phyloP scores from a whole-genome alignment of 37 sponge, comb jelly and placozoan species.

The Hormiphora californensis region DNA sequence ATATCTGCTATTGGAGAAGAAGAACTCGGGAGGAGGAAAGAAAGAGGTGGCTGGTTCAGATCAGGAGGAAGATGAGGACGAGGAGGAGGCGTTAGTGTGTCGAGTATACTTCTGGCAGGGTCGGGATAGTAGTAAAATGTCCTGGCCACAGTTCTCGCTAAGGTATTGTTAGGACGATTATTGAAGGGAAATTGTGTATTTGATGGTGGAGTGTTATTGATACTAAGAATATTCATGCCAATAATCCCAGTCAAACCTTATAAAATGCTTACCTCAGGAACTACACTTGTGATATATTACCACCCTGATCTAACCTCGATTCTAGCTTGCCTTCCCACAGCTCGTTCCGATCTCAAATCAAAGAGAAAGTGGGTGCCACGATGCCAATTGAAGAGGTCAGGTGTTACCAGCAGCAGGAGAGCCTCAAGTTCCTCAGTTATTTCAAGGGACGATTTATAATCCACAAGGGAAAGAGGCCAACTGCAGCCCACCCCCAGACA shows the following conservation, averaged over 20 bases:
- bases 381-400: conserved; percentile 36
- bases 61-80: conserved; percentile 64
- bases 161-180: conserved; percentile 56
- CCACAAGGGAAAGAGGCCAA: conserved; percentile 61
- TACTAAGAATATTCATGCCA: too few relatives aligned
- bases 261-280: too few relatives aligned
- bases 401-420: conserved; percentile 83
- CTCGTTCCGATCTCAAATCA: conserved; percentile 37
- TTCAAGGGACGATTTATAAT: conserved; percentile 88
- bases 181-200: background rate
- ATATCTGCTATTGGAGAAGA: conserved; percentile 33
- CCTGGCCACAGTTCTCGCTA: conserved; percentile 92
- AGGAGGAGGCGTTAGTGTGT: conserved; percentile 69
- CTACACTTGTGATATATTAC: too few relatives aligned
- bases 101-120: conserved; percentile 98
- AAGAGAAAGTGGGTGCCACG: conserved; percentile 18
- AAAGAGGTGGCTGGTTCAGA: background rate
- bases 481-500: background rate
- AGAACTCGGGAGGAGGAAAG: background rate
- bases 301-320: background rate
- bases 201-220: too few relatives aligned
- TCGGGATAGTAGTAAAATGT: conserved; percentile 73
- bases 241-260: background rate
- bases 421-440: conserved; percentile 77
- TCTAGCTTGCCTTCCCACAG: conserved; percentile 24